Base-by-base conservation (phyloP, 2,888 invertebrate species). In the Parnassius smintheus region DNA sequence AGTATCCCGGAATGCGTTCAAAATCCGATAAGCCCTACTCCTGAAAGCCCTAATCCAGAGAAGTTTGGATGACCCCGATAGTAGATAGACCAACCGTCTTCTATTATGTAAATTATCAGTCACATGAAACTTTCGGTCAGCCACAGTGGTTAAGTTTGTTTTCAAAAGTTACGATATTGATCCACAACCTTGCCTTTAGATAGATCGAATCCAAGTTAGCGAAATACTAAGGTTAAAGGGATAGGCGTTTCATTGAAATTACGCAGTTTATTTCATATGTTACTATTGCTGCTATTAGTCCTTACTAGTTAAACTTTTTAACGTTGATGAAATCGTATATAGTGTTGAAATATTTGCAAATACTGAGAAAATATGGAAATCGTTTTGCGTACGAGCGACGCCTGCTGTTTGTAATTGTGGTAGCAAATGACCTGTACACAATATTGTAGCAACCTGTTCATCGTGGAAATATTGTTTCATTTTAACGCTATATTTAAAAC, bases 81-180 rank as follows among this genome's bases (percentile, higher is more conserved):
- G 86, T 83, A 82, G 84, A 86, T 88, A 86, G 88, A 87, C 86
- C 87, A 86, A 85, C 81, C 80, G 85, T 88, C 86, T 88, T 88
- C 88, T 88, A 90, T 91, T 91, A 91, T 90, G 91, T 87, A 91
- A 91, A 91, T 90, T 89, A 88, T 89, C 85, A 85, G 80, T 81
- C 83, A 84, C 83, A 87, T 82, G 84, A 86, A 91, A 90, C 82
- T 91, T 88, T 85, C 73, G 74, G 77, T 82, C 82, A 81, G 81
- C 83, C 86, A 82, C 80, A 81, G 82, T 77, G 85, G 83, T 79
- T 80, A 86, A 88, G 88, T 88, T 89, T 86, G 79, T 73, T 80
- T 80, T 75, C 74, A 77, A 82, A 87, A 88, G 81, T 90, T 88
- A 79, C 78, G 76, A 81, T 86, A 88, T 88, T 85, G 84, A 86